Percentiles rank a stretch among this genome's conserved stretches.
Evolutionary conservation across 2,797 vertebrate genomes (phyloP).

Genomic region (Peromyscus aztecus): DNA sequence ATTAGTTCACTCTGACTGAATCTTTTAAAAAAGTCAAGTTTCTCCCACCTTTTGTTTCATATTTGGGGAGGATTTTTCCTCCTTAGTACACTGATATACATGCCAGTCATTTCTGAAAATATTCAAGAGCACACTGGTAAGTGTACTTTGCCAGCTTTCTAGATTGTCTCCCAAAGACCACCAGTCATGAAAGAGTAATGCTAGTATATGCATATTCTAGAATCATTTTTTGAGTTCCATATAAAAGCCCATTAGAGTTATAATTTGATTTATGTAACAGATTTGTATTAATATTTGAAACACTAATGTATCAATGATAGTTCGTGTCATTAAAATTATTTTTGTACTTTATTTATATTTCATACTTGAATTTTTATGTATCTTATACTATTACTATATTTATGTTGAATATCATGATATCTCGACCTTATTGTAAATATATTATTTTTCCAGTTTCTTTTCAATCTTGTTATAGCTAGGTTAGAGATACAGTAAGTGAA

Average conservation of each 20-base stretch:
- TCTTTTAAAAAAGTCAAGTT: background rate
- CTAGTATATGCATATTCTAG: background rate
- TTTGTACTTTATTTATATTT: background rate
- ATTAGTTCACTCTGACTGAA: background rate
- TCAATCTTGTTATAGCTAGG: background rate
- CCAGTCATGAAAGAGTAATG: background rate
- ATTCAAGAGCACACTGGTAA: background rate
- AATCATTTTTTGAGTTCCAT: background rate
- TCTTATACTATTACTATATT: background rate
- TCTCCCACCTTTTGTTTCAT: background rate
- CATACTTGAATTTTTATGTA: background rate
- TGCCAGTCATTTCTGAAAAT: background rate
- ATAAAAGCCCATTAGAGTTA: background rate
- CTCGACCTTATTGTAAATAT: background rate
- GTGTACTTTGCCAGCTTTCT: background rate
- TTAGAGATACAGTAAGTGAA: slow-evolving; percentile 1
- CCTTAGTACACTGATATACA: background rate
- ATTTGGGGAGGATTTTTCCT: background rate
- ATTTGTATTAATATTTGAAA: slow-evolving; percentile 15
- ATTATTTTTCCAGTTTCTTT: background rate
- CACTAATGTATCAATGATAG: background rate
- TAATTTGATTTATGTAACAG: background rate
- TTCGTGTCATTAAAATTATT: background rate
- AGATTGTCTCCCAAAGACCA: background rate
- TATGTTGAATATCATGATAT: background rate